phyloP scores from a whole-genome alignment of 1,140 invertebrate species.

The Nasonia longicornis region DNA sequence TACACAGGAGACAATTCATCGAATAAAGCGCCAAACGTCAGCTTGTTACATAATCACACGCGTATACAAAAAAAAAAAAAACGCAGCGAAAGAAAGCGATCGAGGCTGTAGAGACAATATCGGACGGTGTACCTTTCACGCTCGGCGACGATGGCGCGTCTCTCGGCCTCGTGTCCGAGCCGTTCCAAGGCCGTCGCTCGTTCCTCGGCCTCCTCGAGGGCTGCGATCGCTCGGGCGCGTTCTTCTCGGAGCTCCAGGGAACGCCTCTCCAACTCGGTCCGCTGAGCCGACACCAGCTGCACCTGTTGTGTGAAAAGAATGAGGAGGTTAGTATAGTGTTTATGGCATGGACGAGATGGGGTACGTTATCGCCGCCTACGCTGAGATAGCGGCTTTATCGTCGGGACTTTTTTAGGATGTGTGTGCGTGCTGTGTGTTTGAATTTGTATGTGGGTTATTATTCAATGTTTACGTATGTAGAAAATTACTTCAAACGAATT shows the following conservation, averaged over 20 bases:
- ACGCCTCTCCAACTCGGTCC: slow-evolving; percentile 85
- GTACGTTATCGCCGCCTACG: too few relatives aligned
- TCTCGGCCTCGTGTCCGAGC: slow-evolving; percentile 86
- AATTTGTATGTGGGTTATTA: too few relatives aligned
- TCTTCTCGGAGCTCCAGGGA: slow-evolving; percentile 80
- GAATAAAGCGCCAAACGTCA: too few relatives aligned
- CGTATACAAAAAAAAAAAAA: neutral
- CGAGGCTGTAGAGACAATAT: neutral
- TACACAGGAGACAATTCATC: too few relatives aligned
- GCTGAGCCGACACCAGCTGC: slow-evolving; percentile 85
- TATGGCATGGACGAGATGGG: too few relatives aligned
- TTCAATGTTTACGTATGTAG: too few relatives aligned
- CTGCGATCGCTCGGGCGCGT: slow-evolving; percentile 80
- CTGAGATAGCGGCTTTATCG: too few relatives aligned
- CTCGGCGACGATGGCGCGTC: slow-evolving; percentile 65
- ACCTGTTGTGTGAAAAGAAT: slow-evolving; percentile 69
- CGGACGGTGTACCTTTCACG: slow-evolving; percentile 65
- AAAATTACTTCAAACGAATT: neutral
- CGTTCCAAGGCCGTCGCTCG: slow-evolving; percentile 86
- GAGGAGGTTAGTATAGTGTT: neutral
- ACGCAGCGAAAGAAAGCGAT: neutral
- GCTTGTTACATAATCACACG: neutral
- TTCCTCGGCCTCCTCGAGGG: slow-evolving; percentile 90
- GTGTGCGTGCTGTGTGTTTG: too few relatives aligned
- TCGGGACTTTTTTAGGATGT: too few relatives aligned